These are phyloP conservation scores for Lagenorhynchus albirostris DNA, from an alignment of 2,113 vertebrate genomes.

Conservation along the genomic window DNA sequence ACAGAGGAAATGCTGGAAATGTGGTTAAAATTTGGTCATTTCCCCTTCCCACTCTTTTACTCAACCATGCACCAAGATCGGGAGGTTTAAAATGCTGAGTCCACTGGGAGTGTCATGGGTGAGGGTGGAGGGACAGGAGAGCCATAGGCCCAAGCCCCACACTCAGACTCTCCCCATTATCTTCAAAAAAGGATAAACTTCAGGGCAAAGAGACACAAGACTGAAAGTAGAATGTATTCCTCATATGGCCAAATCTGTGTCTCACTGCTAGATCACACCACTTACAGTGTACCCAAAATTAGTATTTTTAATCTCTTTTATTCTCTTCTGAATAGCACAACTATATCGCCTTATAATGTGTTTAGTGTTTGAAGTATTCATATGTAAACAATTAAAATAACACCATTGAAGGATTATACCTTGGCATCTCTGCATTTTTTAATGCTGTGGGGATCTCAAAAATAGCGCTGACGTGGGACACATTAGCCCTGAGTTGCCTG, in stretches of 20 bases:
- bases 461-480: not conserved
- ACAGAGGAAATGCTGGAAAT: not conserved
- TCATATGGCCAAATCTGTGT: not conserved
- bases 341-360: not conserved
- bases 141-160: not conserved
- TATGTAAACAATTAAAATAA: not conserved
- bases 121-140: not conserved
- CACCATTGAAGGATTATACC: not conserved
- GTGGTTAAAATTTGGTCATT: not conserved
- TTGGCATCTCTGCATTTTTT: slow-evolving; percentile 23
- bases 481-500: not conserved
- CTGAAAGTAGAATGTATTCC: not conserved
- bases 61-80: not conserved
- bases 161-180: not conserved
- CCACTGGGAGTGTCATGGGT: fast-evolving
- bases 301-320: not conserved
- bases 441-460: not conserved
- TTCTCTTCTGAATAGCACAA: not conserved
- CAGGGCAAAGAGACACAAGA: not conserved
- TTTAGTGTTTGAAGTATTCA: not conserved
- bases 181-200: not conserved
- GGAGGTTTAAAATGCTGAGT: not conserved
- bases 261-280: not conserved
- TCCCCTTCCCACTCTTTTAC: not conserved
- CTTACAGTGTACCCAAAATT: not conserved